Evolutionary conservation across 2,888 invertebrate species (phyloP).

Genomic region (Trypoxylon attenuatum): DNA sequence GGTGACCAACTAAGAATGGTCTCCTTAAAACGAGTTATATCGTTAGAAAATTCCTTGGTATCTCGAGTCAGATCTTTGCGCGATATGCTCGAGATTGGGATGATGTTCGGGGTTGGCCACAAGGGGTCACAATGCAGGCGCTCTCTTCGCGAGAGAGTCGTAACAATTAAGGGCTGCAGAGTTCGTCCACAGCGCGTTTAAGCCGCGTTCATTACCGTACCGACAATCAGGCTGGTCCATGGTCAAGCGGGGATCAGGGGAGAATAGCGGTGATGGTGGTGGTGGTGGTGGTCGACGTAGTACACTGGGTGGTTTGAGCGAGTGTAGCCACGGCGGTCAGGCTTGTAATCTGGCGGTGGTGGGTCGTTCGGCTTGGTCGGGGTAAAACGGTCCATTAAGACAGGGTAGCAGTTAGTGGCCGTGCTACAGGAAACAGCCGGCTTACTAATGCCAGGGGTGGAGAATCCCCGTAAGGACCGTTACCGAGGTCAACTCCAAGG

Average conservation of each 20-base stretch:
- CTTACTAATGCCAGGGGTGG: slow-evolving; percentile 50
- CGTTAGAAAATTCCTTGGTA: too few species aligned
- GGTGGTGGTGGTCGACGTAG: too few species aligned
- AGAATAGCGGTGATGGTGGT: slow-evolving; percentile 4
- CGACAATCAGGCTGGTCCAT: slow-evolving; percentile 39
- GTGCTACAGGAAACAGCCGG: slow-evolving; percentile 51
- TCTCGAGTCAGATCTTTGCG: too few species aligned
- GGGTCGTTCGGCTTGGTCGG: slow-evolving; percentile 55
- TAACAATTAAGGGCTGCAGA: slow-evolving; percentile 30
- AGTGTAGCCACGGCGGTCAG: slow-evolving; percentile 52
- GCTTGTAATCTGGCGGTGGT: slow-evolving; percentile 60
- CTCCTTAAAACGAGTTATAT: too few species aligned
- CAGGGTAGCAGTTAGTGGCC: slow-evolving; percentile 52
- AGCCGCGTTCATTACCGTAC: slow-evolving; percentile 49
- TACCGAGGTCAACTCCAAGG: slow-evolving; percentile 32
- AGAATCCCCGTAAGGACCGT: slow-evolving; percentile 38
- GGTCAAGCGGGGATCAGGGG: slow-evolving; percentile 19
- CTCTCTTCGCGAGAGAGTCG: slow-evolving; percentile 8
- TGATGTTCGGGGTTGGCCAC: too few species aligned
- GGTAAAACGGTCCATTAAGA: slow-evolving; percentile 63
- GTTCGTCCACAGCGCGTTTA: slow-evolving; percentile 19
- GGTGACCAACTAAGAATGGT: too few species aligned
- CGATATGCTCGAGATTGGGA: too few species aligned
- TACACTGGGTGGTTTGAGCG: slow-evolving; percentile 50
- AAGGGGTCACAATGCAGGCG: too few species aligned